A percentile compares a stretch with the other conserved stretches of the same genome.
phyloP scores from a whole-genome alignment of 2,797 vertebrate genomes.

The Avahi laniger region DNA sequence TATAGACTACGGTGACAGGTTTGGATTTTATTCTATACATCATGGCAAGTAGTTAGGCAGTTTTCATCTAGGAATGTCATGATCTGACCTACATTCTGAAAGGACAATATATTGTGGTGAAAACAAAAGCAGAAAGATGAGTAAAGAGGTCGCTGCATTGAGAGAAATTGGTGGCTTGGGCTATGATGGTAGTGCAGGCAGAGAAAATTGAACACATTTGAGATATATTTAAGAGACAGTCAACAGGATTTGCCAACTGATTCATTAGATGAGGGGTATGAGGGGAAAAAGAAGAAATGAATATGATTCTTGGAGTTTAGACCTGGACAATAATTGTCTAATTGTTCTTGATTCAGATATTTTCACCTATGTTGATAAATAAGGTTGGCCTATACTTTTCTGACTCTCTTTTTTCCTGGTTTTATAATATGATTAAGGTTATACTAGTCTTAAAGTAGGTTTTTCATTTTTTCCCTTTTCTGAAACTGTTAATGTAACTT shows the following conservation, averaged over 20 bases:
- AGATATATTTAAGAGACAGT: neutral
- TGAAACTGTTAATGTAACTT: slow-evolving; percentile 33
- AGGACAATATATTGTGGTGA: neutral
- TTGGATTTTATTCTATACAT: neutral
- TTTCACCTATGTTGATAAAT: neutral
- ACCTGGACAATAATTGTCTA: neutral
- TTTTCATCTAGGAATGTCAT: neutral
- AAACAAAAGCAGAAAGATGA: neutral
- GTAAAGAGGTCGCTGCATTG: neutral
- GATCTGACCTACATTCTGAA: neutral
- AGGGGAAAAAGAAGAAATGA: neutral
- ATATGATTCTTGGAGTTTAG: neutral
- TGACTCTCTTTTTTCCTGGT: neutral
- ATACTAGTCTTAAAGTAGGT: neutral
- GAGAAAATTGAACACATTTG: neutral
- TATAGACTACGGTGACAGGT: neutral
- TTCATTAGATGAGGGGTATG: neutral
- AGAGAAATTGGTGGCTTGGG: neutral
- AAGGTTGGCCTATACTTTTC: neutral
- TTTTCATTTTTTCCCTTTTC: neutral
- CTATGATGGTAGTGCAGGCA: neutral
- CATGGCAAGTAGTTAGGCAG: neutral
- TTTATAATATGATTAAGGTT: neutral
- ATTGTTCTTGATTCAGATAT: neutral
- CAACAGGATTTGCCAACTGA: neutral